A percentile compares a stretch with the other conserved stretches of the same genome.
Conservation (phyloP, 2,113 vertebrate species). For the Notiomystis cincta region DNA sequence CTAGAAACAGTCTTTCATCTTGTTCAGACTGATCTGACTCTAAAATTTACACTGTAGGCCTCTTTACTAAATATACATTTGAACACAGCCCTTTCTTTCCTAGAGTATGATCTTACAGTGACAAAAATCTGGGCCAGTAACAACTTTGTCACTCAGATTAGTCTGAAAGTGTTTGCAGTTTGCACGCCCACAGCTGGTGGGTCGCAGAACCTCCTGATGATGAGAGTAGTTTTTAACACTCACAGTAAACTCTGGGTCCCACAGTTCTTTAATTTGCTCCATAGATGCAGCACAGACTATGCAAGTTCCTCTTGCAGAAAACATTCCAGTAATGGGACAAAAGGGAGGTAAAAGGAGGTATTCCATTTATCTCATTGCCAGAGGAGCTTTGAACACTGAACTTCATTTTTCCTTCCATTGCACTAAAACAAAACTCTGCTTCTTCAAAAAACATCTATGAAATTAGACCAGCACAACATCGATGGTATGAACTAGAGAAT, state of each 20-base stretch:
- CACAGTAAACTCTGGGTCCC: background rate
- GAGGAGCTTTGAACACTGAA: background rate
- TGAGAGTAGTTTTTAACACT: background rate
- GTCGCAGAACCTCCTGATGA: background rate
- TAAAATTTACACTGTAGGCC: background rate
- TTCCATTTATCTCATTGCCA: background rate
- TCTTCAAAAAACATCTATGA: background rate
- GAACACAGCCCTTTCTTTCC: background rate
- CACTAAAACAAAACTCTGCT: background rate
- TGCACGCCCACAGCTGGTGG: accelerated
- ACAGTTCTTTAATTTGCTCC: background rate
- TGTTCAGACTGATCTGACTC: background rate
- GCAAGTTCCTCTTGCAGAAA: background rate
- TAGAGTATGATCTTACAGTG: background rate
- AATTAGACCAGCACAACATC: background rate
- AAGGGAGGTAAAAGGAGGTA: background rate
- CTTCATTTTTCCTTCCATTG: background rate
- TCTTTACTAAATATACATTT: background rate
- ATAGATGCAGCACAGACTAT: background rate
- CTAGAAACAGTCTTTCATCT: background rate
- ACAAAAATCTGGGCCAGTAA: background rate
- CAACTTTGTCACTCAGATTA: background rate
- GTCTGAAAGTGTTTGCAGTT: background rate
- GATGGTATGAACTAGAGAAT: background rate
- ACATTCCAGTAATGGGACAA: background rate